These are phyloP conservation scores for Diarsia dahlii DNA, from an alignment of 2,888 invertebrate species.

Conservation along the genomic window DNA sequence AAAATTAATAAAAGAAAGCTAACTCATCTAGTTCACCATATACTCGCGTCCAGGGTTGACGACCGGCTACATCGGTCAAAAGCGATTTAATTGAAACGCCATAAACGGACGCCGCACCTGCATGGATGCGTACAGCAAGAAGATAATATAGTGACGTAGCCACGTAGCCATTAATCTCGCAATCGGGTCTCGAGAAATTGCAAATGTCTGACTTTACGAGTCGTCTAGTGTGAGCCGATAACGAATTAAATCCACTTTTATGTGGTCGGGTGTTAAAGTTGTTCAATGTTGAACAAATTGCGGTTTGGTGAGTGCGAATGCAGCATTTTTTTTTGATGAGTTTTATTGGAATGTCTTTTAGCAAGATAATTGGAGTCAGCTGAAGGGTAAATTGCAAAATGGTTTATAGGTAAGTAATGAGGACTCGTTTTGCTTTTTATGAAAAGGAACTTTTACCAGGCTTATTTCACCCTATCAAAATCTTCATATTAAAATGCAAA, in stretches of 20 bases:
- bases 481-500: neutral
- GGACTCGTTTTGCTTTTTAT: neutral
- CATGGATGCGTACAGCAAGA: conserved; percentile 67
- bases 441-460: neutral
- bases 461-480: neutral
- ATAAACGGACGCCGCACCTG: conserved; percentile 84
- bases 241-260: conserved; percentile 60
- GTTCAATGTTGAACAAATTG: conserved; percentile 38
- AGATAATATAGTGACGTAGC: conserved; percentile 61
- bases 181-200: conserved; percentile 70
- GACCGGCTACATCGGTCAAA: conserved; percentile 80
- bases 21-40: conserved; percentile 61
- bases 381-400: neutral
- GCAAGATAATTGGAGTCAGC: conserved; percentile 2
- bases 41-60: conserved; percentile 58
- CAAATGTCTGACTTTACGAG: conserved; percentile 60
- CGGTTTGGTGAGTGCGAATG: conserved; percentile 24
- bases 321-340: conserved; percentile 7
- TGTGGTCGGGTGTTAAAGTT: conserved; percentile 41
- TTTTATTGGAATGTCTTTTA: conserved; percentile 33
- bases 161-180: conserved; percentile 68
- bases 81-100: conserved; percentile 87
- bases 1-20: conserved; percentile 62
- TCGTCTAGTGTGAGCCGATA: conserved; percentile 48
- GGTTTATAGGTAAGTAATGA: too few relatives aligned